phyloP scores from a whole-genome alignment of 1,140 invertebrate genomes.

The Pseudachorutes palmiensis region DNA sequence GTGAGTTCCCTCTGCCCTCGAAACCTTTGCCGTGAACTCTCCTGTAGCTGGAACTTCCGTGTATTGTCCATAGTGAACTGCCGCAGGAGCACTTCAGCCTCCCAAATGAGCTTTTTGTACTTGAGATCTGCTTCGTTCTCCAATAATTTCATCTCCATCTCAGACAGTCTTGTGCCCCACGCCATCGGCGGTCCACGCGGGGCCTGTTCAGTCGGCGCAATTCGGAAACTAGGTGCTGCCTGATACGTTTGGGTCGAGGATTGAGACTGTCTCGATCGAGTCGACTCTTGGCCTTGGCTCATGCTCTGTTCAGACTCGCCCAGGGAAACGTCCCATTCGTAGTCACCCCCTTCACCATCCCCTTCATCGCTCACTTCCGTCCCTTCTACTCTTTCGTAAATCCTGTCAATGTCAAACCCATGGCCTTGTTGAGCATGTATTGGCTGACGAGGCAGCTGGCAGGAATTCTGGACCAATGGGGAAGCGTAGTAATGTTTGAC shows the following conservation, averaged over 20 bases:
- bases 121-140: slow-evolving; percentile 28
- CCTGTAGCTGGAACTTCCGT: not conserved
- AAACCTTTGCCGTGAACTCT: not conserved
- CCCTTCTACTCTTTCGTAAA: slow-evolving; percentile 30
- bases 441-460: not conserved
- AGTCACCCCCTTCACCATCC: slow-evolving; percentile 28
- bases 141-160: slow-evolving; percentile 34
- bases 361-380: slow-evolving; percentile 28
- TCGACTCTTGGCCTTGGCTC: slow-evolving; percentile 14
- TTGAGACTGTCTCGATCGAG: slow-evolving; percentile 13
- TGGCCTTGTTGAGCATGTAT: no score
- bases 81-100: slow-evolving; percentile 33
- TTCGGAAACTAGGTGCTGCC: no score
- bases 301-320: slow-evolving; percentile 2
- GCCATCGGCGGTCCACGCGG: slow-evolving; percentile 22
- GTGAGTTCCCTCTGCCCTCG: not conserved
- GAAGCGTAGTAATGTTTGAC: slow-evolving; percentile 16
- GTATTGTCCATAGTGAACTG: slow-evolving; percentile 29
- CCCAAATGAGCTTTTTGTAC: slow-evolving; percentile 34
- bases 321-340: slow-evolving; percentile 22
- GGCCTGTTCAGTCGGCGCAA: no score
- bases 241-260: slow-evolving; percentile 25
- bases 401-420: slow-evolving; percentile 23
- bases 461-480: not conserved
- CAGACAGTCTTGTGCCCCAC: slow-evolving; percentile 28